Evolutionary conservation across 1,140 invertebrate genomes (phyloP).

Genomic region (Leptinotarsa lineolata): DNA sequence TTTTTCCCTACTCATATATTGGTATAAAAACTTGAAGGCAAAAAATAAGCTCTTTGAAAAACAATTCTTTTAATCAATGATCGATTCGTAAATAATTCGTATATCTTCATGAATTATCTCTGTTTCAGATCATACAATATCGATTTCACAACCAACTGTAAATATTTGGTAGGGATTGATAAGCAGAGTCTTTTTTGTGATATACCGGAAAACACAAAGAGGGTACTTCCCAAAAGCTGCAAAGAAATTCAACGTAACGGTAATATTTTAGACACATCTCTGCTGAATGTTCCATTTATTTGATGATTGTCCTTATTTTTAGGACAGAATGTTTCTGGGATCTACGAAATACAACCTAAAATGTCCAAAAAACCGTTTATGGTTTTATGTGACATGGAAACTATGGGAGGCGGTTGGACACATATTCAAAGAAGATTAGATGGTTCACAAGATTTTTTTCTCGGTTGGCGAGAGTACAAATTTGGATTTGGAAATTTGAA

Average conservation of each 20-base stretch:
- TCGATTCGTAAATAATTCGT: background rate
- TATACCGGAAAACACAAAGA: background rate
- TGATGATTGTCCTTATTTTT: background rate
- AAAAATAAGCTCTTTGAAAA: too few species aligned
- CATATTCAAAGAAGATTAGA: slow-evolving; percentile 66
- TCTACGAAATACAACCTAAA: slow-evolving; percentile 52
- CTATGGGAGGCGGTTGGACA: slow-evolving; percentile 65
- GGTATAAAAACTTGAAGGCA: too few species aligned
- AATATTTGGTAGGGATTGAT: background rate
- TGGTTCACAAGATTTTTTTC: slow-evolving; percentile 66
- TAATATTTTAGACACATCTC: slow-evolving; percentile 31
- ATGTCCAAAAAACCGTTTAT: slow-evolving; percentile 59
- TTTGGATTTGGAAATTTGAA: slow-evolving; percentile 59
- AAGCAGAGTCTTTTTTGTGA: background rate
- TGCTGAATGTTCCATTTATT: background rate
- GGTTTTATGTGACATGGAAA: slow-evolving; percentile 66
- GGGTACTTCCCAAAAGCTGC: slow-evolving; percentile 1
- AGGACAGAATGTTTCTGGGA: slow-evolving; percentile 27
- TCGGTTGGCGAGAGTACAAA: slow-evolving; percentile 68
- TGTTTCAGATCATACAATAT: background rate
- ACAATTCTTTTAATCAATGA: too few species aligned
- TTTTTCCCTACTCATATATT: too few species aligned
- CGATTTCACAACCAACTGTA: background rate
- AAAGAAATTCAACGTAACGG: slow-evolving; percentile 10
- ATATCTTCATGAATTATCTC: background rate